A percentile compares a stretch with the other conserved stretches of the same genome.
Evolutionary conservation across 2,888 invertebrate genomes (phyloP).

Genomic region (Ennomos quercinarius): DNA sequence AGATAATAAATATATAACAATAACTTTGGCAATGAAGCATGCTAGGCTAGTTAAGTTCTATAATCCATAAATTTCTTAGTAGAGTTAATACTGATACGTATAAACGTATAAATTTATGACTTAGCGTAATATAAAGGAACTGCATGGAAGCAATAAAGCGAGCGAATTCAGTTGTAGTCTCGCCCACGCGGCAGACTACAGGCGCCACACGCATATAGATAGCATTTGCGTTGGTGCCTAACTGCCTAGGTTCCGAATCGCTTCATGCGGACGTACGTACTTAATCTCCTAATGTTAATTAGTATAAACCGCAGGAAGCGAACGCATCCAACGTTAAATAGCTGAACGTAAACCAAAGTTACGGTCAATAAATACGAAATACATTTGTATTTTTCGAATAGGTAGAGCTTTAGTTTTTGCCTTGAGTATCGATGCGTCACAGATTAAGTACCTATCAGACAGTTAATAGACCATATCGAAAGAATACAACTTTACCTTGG

Average conservation of each 20-base stretch:
- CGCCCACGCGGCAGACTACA: conserved; percentile 77
- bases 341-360: conserved; percentile 21
- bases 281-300: conserved; percentile 48
- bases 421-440: conserved; percentile 28
- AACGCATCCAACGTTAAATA: conserved; percentile 41
- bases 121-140: conserved; percentile 56
- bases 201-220: conserved; percentile 68
- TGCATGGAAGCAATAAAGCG: conserved; percentile 74
- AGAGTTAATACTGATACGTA: conserved; percentile 18
- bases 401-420: conserved; percentile 8
- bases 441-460: conserved; percentile 33
- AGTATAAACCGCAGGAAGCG: conserved; percentile 37
- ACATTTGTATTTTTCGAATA: conserved; percentile 12
- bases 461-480: conserved; percentile 65
- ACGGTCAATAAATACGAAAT: conserved; percentile 11
- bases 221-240: conserved; percentile 34
- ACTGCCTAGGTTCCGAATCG: conserved; percentile 28
- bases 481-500: conserved; percentile 63
- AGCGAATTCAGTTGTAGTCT: conserved; percentile 68
- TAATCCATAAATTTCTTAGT: conserved; percentile 1
- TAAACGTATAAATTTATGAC: conserved; percentile 30
- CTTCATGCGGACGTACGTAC: conserved; percentile 39
- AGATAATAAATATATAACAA: too few species aligned
- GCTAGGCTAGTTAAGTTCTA: neutral
- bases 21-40: too few species aligned